Evolutionary conservation across 1,140 invertebrate species (phyloP), one percentile per base, ranked within the genome.

Genomic region (Stegodyphus dumicola): DNA sequence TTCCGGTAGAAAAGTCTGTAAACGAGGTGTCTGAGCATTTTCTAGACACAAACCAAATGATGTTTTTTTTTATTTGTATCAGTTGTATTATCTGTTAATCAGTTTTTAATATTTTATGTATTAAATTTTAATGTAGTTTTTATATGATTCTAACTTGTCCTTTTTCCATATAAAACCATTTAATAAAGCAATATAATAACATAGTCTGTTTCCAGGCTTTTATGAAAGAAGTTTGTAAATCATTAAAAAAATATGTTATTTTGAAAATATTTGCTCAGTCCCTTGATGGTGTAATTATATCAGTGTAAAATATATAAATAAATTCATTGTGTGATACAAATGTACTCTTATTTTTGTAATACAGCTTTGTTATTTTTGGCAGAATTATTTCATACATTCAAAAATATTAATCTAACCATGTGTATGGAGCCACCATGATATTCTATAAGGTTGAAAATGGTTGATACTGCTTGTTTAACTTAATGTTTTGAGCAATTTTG

Each of bases 241-340:
- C 10, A 56, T 77, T 86, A 51, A 18, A 86, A 73, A 69, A 78
- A n/a, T 49, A 64, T 70, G 6, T 77, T 56, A 64, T 78, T 86
- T 77, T 65, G 67, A 65, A 77, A 70, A 70, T 78, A 78, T 86
- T 86, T 86, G 84, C 84, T 86, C 84, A 86, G 84, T 74, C 84
- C 84, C 69, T 73, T 78, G 75, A 77, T 86, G 74, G 75, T 77
- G 71, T 75, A 75, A 66, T 76, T 75, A 75, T 67, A 84, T 84
- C 56, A 75, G 51, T 75, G 84, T 77, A 78, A 33, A 86, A 74
- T 71, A 78, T 77, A 86, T 86, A 78, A 86, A 77, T 86, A 86
- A 86, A 86, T 77, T 70, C 7, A 73, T 73, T 77, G 76, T 86
- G 84, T 78, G 75, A 86, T 71, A 86, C 53, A 64, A 51, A 49